phyloP scores from a whole-genome alignment of 2,888 invertebrate genomes.

The Polietes domitor region DNA sequence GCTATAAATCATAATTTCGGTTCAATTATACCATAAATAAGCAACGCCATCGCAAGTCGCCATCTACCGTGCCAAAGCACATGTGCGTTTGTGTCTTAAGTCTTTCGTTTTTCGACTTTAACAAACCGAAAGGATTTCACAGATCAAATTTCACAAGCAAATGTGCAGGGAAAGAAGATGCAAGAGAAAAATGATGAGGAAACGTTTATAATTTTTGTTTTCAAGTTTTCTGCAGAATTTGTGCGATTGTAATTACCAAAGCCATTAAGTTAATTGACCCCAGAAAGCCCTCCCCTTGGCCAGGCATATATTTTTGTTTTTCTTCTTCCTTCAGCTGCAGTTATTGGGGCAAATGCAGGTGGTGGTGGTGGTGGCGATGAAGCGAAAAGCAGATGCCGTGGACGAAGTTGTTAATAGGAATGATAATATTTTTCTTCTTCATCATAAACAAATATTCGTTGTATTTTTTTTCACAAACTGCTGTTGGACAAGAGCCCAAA shows the following conservation, averaged over 20 bases:
- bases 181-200: constrained; percentile 26
- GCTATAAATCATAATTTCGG: constrained; percentile 28
- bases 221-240: constrained; percentile 11
- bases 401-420: constrained; percentile 7
- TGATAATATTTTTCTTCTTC: constrained; percentile 24
- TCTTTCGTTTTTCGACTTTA: constrained; percentile 71
- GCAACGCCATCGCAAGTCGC: background rate
- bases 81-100: constrained; percentile 74
- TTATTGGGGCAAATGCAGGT: constrained; percentile 14
- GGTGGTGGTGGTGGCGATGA: too few relatives aligned
- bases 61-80: constrained; percentile 11
- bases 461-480: background rate
- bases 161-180: background rate
- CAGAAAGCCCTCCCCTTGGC: constrained; percentile 68
- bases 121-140: background rate
- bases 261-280: constrained; percentile 80
- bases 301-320: constrained; percentile 61
- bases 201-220: constrained; percentile 41
- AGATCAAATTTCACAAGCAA: background rate
- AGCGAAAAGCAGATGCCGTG: constrained; percentile 59
- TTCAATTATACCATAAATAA: background rate
- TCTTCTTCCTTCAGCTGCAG: too few relatives aligned
- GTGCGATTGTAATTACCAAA: constrained; percentile 76
- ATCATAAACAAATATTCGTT: constrained; percentile 3
- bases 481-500: background rate